Conservation (phyloP, 1,140 invertebrate genomes). For the Mylabris phalerata region DNA sequence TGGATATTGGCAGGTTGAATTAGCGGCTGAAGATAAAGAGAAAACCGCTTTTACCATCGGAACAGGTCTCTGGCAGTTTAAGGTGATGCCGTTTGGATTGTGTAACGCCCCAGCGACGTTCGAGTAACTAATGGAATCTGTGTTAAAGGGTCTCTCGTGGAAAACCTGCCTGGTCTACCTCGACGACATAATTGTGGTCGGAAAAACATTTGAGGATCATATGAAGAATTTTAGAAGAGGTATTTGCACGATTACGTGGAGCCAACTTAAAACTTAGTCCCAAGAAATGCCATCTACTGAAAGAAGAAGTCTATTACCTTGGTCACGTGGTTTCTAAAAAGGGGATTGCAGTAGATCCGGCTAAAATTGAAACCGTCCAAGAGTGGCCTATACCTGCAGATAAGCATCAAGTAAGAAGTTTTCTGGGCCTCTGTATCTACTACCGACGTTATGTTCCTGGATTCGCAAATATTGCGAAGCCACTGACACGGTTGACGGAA, state of each 20-base stretch:
- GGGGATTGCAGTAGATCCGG: conserved; percentile 19
- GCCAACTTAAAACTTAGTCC: too few species aligned
- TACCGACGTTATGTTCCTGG: conserved; percentile 21
- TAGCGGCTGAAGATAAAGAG: too few species aligned
- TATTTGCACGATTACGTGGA: conserved; percentile 10
- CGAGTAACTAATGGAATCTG: too few species aligned
- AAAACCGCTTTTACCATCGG: too few species aligned
- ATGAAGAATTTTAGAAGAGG: conserved; percentile 14
- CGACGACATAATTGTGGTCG: conserved; percentile 35
- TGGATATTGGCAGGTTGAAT: too few species aligned
- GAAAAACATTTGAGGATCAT: conserved; percentile 18
- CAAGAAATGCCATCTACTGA: conserved; percentile 11
- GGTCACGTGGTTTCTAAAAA: conserved; percentile 23
- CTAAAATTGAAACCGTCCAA: conserved; percentile 18
- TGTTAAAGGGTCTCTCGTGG: neutral
- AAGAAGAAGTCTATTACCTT: conserved; percentile 8
- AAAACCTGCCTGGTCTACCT: conserved; percentile 33
- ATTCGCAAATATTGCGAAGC: neutral
- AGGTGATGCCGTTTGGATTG: too few species aligned
- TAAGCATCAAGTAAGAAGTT: neutral
- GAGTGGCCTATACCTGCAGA: conserved; percentile 22
- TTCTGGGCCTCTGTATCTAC: conserved; percentile 19
- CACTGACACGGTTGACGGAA: neutral
- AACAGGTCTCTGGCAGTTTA: too few species aligned
- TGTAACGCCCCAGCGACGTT: too few species aligned